Evolutionary conservation across 2,888 invertebrate species (phyloP), one percentile per base, ranked within the genome.

Genomic region (Eristalinus sepulchralis): DNA sequence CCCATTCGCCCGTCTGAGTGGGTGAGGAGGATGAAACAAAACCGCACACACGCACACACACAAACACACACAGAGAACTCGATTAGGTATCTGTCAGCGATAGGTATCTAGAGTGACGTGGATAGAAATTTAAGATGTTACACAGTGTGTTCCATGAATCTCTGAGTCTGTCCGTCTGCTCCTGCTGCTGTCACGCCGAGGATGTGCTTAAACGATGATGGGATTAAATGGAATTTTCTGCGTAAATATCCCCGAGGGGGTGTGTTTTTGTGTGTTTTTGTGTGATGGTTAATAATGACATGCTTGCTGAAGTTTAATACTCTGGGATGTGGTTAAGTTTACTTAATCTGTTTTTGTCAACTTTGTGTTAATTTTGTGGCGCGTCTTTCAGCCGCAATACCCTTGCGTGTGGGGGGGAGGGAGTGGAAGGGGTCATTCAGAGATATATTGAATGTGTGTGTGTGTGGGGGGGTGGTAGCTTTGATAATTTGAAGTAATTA

Each of bases 41-140:
- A 24, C 6, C 17, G 8, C n/a, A n/a, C 27, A 62, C 63, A 34
- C n/a, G 34, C 13, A 60, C 67, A 60, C 36, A 75, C 33, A 17
- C 36, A 27, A 55, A 68, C 5, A 27, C 27, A 5, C 27, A 33
- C 20, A 57, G 20, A 81, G 62, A 22, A 68, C 57, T 62, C 82
- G 82, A 85, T 85, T 82, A 82, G 82, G 70, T 85, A 78, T 81
- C 84, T 85, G 85, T 70, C 85, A 85, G 78, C 73, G 82, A 85
- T 82, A 70, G 85, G 85, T 78, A 85, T 85, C 85, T 82, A 39
- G 73, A 82, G 8, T 81, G 67, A 84, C 67, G 63, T 71, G 81
- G 68, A 76, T 77, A 78, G 70, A 85, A 82, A 82, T 85, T 82
- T 77, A 78, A 85, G 68, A 78, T 77, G 36, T 33, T 66, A 20